These are phyloP conservation scores for Buathra laborator DNA, from an alignment of 2,888 invertebrate species.

Conservation along the genomic window DNA sequence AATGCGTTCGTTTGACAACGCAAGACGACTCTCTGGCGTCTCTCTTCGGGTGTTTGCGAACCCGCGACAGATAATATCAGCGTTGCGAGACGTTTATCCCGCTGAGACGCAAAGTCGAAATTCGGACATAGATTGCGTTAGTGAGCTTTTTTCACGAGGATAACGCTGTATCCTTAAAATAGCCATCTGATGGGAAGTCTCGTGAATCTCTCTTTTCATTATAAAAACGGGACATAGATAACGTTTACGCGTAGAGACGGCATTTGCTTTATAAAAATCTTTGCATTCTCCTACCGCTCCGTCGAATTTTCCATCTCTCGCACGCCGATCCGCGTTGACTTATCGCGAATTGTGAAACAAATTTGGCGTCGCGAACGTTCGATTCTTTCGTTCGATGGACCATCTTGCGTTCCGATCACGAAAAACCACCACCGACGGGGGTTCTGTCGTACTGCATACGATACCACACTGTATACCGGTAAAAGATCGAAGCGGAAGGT, in stretches of 20 bases:
- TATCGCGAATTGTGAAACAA: constrained; percentile 24
- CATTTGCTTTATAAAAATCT: constrained; percentile 52
- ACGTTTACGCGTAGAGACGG: not conserved
- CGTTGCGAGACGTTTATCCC: not conserved
- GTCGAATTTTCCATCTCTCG: constrained; percentile 48
- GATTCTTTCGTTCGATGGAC: not conserved
- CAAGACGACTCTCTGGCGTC: not conserved
- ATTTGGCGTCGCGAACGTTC: not conserved
- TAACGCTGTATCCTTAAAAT: not conserved
- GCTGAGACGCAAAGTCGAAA: constrained; percentile 1
- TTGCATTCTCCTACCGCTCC: not conserved
- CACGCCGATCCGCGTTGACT: not conserved
- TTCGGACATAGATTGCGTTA: constrained; percentile 30
- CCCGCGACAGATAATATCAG: not conserved
- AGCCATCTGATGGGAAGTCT: not conserved
- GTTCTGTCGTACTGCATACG: constrained; percentile 20
- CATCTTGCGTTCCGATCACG: constrained; percentile 16
- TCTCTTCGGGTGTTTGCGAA: not conserved
- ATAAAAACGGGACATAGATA: constrained; percentile 3
- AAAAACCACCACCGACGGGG: not conserved
- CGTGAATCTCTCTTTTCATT: not conserved
- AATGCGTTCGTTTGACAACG: constrained; percentile 1
- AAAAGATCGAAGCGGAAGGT: not conserved
- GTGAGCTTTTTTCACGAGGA: constrained; percentile 7
- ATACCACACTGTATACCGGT: not conserved